These are phyloP conservation scores for Chrosomus eos DNA, from an alignment of 2,797 vertebrate genomes.

Conservation along the genomic window DNA sequence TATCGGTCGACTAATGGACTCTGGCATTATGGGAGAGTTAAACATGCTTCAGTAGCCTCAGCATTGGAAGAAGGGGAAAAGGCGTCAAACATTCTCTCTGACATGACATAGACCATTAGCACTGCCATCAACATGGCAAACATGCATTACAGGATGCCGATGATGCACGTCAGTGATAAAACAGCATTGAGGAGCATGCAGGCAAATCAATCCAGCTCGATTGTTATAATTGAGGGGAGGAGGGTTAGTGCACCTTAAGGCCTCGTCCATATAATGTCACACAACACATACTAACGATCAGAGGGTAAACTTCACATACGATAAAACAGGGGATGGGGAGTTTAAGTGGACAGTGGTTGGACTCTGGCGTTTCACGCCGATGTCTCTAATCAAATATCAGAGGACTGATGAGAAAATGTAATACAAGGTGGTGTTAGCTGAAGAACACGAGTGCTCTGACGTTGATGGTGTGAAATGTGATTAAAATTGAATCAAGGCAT, in stretches of 20 bases:
- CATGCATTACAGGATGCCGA: neutral
- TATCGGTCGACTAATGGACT: constrained; percentile 46
- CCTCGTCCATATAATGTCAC: neutral
- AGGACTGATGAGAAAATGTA: constrained; percentile 63
- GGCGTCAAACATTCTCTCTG: constrained; percentile 26
- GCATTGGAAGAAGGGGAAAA: constrained; percentile 28
- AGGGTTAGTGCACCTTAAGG: neutral
- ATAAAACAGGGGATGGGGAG: neutral
- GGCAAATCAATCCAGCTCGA: constrained; percentile 9
- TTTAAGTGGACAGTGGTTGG: constrained; percentile 11
- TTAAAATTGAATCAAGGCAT: constrained; percentile 75
- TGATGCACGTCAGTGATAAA: neutral
- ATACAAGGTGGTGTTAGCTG: constrained; percentile 59
- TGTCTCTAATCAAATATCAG: constrained; percentile 61
- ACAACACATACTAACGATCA: neutral
- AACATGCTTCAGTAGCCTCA: constrained; percentile 37
- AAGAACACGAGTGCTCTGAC: constrained; percentile 62
- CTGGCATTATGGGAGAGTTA: constrained; percentile 46
- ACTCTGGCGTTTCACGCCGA: constrained; percentile 37
- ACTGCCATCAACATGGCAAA: constrained; percentile 31
- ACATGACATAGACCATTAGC: constrained; percentile 52
- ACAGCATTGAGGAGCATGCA: neutral
- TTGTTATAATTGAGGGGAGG: constrained; percentile 1
- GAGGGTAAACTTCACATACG: neutral
- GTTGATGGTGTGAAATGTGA: constrained; percentile 60